Conservation (phyloP, 2,113 vertebrate species). For the Hydropotes inermis region DNA sequence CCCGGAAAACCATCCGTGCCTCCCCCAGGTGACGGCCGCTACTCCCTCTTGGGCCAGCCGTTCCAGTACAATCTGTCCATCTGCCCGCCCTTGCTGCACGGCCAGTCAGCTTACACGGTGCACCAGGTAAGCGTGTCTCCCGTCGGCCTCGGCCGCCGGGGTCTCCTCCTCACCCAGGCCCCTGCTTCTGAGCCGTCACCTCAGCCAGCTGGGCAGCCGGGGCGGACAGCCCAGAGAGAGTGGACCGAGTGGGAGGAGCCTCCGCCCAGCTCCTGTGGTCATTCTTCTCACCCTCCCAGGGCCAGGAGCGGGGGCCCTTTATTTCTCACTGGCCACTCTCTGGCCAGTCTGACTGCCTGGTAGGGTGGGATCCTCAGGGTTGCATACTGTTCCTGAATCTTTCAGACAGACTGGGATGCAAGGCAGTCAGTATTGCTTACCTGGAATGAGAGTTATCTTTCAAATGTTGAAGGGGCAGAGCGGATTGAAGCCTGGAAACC, state of each 20-base stretch:
- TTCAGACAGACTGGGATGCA: not conserved
- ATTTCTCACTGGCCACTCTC: not conserved
- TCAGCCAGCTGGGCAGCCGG: not conserved
- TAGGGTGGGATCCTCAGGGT: not conserved
- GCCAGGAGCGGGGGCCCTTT: not conserved
- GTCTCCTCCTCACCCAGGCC: not conserved
- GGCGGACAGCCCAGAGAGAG: not conserved
- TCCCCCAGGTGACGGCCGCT: slow-evolving; percentile 90
- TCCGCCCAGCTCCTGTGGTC: not conserved
- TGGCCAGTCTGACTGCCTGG: not conserved
- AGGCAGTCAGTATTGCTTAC: not conserved
- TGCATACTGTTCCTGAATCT: not conserved
- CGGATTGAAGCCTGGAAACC: slow-evolving; percentile 92
- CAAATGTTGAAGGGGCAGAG: slow-evolving; percentile 84
- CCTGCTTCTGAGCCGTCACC: not conserved
- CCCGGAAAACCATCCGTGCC: not conserved
- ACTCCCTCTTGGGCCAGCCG: slow-evolving; percentile 95
- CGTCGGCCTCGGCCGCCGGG: not conserved
- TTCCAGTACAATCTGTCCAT: slow-evolving; percentile 95
- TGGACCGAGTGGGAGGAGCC: not conserved
- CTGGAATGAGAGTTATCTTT: not conserved
- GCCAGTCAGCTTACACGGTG: slow-evolving; percentile 91
- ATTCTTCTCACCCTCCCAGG: not conserved
- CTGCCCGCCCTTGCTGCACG: slow-evolving; percentile 93
- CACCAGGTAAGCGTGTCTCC: slow-evolving; percentile 89